A percentile compares a stretch with the other conserved stretches of the same genome.
Evolutionary conservation across 2,888 invertebrate genomes (phyloP).

Genomic region (Crepidodera aurea): DNA sequence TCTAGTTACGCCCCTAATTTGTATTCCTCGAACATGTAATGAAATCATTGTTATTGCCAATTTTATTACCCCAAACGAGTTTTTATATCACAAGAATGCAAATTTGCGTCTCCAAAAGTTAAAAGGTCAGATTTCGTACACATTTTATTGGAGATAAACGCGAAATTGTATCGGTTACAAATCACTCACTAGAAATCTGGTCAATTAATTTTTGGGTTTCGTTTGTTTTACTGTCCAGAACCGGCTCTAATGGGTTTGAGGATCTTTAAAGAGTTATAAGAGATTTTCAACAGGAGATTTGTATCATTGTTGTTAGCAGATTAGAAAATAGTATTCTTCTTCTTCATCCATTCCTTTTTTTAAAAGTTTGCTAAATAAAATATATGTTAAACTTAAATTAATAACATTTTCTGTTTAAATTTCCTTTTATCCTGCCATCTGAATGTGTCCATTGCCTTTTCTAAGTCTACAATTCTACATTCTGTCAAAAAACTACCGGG

Average conservation of each 20-base stretch:
- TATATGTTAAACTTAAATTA: too few species aligned
- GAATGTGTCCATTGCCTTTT: too few species aligned
- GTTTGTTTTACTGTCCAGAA: slow-evolving; percentile 11
- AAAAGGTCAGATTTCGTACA: slow-evolving; percentile 34
- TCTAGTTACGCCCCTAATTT: slow-evolving; percentile 36
- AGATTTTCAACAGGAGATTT: too few species aligned
- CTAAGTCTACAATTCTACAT: too few species aligned
- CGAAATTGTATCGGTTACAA: slow-evolving; percentile 26
- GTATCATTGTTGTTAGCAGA: too few species aligned
- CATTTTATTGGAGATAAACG: slow-evolving; percentile 28
- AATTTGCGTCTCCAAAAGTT: slow-evolving; percentile 34
- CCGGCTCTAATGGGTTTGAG: background rate
- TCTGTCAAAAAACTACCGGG: too few species aligned
- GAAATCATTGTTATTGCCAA: slow-evolving; percentile 50
- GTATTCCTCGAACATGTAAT: slow-evolving; percentile 51
- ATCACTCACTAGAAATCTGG: slow-evolving; percentile 19
- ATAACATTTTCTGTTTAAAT: too few species aligned
- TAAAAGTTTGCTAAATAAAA: too few species aligned
- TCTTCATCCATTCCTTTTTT: too few species aligned
- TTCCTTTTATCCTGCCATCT: too few species aligned
- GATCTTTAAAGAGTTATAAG: too few species aligned
- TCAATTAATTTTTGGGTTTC: slow-evolving; percentile 20
- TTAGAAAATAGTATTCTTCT: too few species aligned
- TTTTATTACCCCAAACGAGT: slow-evolving; percentile 45
- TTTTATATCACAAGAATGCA: slow-evolving; percentile 43